Conservation (phyloP, 2,113 vertebrate genomes). For the Clarias magur region DNA sequence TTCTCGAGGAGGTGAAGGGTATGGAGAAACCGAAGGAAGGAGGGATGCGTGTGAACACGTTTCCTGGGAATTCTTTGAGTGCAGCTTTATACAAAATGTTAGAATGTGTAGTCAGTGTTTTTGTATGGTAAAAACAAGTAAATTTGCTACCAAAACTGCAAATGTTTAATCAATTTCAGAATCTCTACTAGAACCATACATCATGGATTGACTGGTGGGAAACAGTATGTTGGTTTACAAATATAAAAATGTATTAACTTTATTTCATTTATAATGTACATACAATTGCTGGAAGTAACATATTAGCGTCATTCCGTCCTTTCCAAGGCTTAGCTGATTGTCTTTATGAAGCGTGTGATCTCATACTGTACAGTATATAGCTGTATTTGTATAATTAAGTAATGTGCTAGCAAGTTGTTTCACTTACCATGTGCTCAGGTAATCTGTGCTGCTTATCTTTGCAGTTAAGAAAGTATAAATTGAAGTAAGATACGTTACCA, state of each 20-base stretch:
- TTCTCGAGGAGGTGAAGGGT: constrained; percentile 21
- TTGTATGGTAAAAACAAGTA: neutral
- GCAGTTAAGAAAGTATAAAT: neutral
- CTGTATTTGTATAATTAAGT: neutral
- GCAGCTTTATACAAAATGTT: neutral
- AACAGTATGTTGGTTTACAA: neutral
- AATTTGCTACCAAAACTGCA: neutral
- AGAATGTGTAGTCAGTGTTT: neutral
- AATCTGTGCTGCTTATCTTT: neutral
- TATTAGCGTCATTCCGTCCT: neutral
- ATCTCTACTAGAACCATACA: neutral
- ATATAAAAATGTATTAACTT: neutral
- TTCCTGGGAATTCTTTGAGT: neutral
- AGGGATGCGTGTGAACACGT: neutral
- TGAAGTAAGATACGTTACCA: neutral
- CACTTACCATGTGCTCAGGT: neutral
- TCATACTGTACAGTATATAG: neutral
- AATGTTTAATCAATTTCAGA: neutral
- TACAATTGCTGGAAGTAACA: neutral
- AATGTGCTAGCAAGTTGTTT: neutral
- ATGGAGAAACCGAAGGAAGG: neutral
- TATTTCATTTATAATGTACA: neutral
- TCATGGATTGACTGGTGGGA: neutral
- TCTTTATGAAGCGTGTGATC: neutral
- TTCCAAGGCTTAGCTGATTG: neutral